Percentiles rank a stretch among this genome's conserved stretches.
Conservation (phyloP, 2,888 invertebrate genomes). For the Tipula lateralis region DNA sequence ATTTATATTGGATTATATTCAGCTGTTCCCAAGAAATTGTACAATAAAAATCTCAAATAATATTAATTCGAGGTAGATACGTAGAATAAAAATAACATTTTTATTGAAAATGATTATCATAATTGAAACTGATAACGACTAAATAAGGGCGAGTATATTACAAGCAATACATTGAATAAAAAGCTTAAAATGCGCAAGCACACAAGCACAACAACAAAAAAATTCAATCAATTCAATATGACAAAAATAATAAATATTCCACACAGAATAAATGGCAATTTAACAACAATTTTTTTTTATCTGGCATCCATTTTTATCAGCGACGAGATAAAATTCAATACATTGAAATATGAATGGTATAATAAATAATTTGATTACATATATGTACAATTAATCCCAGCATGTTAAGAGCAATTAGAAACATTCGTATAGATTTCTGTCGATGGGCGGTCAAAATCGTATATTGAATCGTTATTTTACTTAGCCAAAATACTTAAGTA, state of each 20-base stretch:
- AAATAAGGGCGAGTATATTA: background rate
- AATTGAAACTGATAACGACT: background rate
- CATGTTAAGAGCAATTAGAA: background rate
- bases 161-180: background rate
- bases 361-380: background rate
- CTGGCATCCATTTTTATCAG: background rate
- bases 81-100: background rate
- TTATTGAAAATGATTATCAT: background rate
- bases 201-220: background rate
- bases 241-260: background rate
- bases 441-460: no score
- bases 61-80: no score
- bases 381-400: background rate
- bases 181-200: background rate
- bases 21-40: no score
- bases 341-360: background rate
- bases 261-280: background rate
- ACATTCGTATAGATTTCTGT: background rate
- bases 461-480: no score
- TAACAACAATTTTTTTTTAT: background rate
- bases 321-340: background rate
- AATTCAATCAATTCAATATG: background rate
- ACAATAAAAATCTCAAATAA: no score
- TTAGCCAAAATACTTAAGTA: no score
- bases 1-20: no score